Evolutionary conservation across 2,797 vertebrate species (phyloP).

Genomic region (Prionace glauca): DNA sequence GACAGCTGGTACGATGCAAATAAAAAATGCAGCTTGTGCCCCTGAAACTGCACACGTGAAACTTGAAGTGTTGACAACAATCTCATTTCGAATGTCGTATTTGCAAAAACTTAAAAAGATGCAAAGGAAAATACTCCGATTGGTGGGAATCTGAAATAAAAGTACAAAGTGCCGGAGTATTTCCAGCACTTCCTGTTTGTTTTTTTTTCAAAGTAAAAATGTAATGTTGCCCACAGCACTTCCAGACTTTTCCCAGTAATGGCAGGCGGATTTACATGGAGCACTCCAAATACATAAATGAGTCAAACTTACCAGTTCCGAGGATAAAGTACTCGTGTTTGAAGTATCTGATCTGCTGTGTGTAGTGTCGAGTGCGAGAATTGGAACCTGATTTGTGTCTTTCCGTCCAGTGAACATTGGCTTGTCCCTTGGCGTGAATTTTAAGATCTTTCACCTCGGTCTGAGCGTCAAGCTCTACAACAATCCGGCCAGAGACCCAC

Average conservation of each 20-base stretch:
- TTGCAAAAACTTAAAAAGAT: not conserved
- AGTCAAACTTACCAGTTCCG: not conserved
- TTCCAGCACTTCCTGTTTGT: not conserved
- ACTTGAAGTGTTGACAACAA: not conserved
- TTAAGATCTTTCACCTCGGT: not conserved
- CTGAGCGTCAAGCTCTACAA: not conserved
- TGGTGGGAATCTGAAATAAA: not conserved
- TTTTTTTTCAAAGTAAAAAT: too few species aligned
- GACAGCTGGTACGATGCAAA: not conserved
- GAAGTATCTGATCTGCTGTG: not conserved
- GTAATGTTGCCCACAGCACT: not conserved
- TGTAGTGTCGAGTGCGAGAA: not conserved
- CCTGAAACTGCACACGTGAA: not conserved
- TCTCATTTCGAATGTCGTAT: too few species aligned
- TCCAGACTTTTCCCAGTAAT: too few species aligned
- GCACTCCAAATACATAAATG: too few species aligned
- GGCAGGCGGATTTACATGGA: not conserved
- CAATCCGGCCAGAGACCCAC: not conserved
- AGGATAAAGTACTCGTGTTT: not conserved
- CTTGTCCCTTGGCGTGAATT: conserved; percentile 13
- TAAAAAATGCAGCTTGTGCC: not conserved
- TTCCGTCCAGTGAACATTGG: not conserved
- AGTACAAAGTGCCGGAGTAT: not conserved
- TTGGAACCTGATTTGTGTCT: not conserved
- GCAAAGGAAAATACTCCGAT: not conserved